Conservation (phyloP, 2,888 invertebrate genomes). For the Aporophyla nigra region DNA sequence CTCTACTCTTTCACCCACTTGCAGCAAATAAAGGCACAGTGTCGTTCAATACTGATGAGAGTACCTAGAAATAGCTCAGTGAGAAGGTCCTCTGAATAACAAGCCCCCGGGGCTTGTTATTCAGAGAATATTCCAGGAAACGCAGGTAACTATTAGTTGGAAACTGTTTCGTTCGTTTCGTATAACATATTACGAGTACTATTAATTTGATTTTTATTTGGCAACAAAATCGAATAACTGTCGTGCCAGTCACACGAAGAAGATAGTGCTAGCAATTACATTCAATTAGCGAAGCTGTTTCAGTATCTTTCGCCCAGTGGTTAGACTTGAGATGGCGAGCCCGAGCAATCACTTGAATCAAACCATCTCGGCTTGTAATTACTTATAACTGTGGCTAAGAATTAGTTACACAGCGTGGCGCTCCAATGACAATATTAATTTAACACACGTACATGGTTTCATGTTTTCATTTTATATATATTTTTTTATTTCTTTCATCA, state of each 20-base stretch:
- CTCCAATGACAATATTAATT: too few relatives aligned
- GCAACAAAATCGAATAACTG: not conserved
- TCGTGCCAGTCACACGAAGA: too few relatives aligned
- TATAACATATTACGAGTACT: not conserved
- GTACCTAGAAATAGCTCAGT: slow-evolving; percentile 31
- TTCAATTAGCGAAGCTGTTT: not conserved
- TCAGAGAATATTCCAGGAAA: not conserved
- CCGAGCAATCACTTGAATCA: not conserved
- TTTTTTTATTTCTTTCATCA: too few relatives aligned
- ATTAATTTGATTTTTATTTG: not conserved
- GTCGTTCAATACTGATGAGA: slow-evolving; percentile 16
- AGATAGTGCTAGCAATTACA: not conserved
- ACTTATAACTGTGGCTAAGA: too few relatives aligned
- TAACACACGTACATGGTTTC: too few relatives aligned
- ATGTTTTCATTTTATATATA: too few relatives aligned
- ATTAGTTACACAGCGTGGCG: too few relatives aligned
- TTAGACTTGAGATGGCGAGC: not conserved
- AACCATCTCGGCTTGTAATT: not conserved
- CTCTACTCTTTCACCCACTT: not conserved
- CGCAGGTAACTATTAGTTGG: not conserved
- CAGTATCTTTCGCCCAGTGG: not conserved
- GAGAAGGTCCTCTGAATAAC: slow-evolving; percentile 2
- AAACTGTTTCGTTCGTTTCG: slow-evolving; percentile 1
- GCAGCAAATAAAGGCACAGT: not conserved
- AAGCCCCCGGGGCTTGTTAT: not conserved